Percentiles rank a stretch among this genome's conserved stretches.
phyloP scores from a whole-genome alignment of 2,113 vertebrate species.

The Probosciger aterrimus region DNA sequence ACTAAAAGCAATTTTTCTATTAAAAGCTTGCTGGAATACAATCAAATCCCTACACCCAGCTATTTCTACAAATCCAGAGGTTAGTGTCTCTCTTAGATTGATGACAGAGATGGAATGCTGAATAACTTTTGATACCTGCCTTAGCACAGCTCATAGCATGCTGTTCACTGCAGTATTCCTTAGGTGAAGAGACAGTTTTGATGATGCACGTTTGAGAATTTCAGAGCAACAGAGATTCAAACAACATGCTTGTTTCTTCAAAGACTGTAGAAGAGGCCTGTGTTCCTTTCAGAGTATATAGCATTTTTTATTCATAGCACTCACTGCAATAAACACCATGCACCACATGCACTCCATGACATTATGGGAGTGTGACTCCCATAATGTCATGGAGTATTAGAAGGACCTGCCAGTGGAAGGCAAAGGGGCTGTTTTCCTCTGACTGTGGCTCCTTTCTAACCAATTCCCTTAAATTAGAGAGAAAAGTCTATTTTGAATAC shows the following conservation, averaged over 20 bases:
- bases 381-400: neutral
- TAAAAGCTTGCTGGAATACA: neutral
- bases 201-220: neutral
- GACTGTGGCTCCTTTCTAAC: neutral
- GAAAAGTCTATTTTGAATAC: neutral
- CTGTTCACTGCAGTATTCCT: neutral
- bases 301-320: neutral
- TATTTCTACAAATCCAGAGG: neutral
- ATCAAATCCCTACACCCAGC: neutral
- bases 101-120: neutral
- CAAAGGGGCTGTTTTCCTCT: neutral
- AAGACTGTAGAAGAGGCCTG: neutral
- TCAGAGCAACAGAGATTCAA: neutral
- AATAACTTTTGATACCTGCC: neutral
- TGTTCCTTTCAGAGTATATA: neutral
- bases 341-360: no score
- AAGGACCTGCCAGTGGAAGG: neutral
- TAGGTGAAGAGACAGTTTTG: neutral
- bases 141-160: neutral
- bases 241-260: neutral
- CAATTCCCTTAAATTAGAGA: neutral
- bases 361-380: neutral
- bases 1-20: neutral
- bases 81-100: neutral
- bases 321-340: neutral